Percentiles rank a stretch among this genome's conserved stretches.
These are phyloP conservation scores for Conus ventricosus DNA, from an alignment of 1,140 invertebrate genomes.

Conservation along the genomic window DNA sequence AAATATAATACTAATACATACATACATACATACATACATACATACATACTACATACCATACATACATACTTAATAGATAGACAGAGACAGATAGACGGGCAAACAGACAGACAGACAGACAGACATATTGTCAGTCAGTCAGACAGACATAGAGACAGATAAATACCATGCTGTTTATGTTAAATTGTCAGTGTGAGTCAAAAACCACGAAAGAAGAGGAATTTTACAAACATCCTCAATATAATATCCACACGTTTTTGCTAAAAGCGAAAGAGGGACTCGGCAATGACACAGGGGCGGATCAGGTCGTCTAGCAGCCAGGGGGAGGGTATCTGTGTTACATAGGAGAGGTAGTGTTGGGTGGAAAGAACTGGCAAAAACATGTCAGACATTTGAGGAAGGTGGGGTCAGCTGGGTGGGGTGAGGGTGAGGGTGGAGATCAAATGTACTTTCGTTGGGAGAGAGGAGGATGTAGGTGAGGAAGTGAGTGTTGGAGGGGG, in stretches of 20 bases:
- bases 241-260: background rate
- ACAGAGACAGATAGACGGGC: background rate
- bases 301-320: background rate
- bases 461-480: too few species aligned
- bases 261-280: background rate
- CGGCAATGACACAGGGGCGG: background rate
- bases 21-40: too few species aligned
- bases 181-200: background rate
- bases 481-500: too few species aligned
- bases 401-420: too few species aligned
- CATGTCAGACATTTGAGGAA: too few species aligned
- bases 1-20: too few species aligned
- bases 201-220: background rate
- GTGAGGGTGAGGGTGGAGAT: too few species aligned
- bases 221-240: too few species aligned
- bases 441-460: too few species aligned
- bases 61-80: background rate
- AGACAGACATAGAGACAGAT: background rate
- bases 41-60: background rate
- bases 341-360: too few species aligned
- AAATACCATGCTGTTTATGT: background rate
- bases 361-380: too few species aligned
- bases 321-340: background rate
- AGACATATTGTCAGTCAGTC: background rate
- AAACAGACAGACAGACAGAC: background rate